Conservation (phyloP, 2,888 invertebrate genomes). For the Copidosoma aretas region DNA sequence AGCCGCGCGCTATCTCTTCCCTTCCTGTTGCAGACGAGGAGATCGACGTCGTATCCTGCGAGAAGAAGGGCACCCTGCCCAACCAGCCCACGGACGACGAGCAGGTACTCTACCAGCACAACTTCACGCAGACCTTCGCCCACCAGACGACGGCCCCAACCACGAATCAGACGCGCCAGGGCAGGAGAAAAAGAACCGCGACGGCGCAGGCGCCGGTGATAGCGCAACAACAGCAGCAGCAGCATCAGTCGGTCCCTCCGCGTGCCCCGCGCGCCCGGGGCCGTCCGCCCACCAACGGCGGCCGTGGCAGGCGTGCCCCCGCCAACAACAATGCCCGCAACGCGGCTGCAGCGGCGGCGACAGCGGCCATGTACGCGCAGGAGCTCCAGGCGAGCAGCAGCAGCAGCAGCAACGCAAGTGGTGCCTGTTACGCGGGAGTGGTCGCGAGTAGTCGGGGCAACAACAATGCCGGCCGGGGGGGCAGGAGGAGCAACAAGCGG, state of each 20-base stretch:
- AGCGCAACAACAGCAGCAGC: conserved; percentile 23
- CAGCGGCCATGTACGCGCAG: not conserved
- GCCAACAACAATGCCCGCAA: conserved; percentile 50
- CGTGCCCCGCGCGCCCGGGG: conserved; percentile 32
- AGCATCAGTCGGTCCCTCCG: conserved; percentile 38
- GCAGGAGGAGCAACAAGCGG: conserved; percentile 16
- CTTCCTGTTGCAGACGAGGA: conserved; percentile 71
- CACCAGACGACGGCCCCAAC: conserved; percentile 36
- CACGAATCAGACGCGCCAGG: conserved; percentile 22
- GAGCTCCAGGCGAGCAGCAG: conserved; percentile 38
- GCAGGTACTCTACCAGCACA: conserved; percentile 68
- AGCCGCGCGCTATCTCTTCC: no score
- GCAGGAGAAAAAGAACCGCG: conserved; percentile 48
- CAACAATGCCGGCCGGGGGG: no score
- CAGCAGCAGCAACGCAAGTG: conserved; percentile 18
- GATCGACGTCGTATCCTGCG: conserved; percentile 82
- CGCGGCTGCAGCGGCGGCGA: not conserved
- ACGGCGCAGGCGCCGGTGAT: conserved; percentile 28
- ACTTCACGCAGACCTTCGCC: conserved; percentile 39
- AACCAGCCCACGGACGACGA: conserved; percentile 75
- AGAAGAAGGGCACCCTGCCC: conserved; percentile 67
- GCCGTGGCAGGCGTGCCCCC: conserved; percentile 28
- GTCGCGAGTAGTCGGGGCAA: conserved; percentile 32
- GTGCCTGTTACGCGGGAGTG: conserved; percentile 11
- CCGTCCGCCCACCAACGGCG: conserved; percentile 21